A percentile compares a stretch with the other conserved stretches of the same genome.
Conservation (phyloP, 2,888 invertebrate genomes). For the Neoitamus cyanurus region DNA sequence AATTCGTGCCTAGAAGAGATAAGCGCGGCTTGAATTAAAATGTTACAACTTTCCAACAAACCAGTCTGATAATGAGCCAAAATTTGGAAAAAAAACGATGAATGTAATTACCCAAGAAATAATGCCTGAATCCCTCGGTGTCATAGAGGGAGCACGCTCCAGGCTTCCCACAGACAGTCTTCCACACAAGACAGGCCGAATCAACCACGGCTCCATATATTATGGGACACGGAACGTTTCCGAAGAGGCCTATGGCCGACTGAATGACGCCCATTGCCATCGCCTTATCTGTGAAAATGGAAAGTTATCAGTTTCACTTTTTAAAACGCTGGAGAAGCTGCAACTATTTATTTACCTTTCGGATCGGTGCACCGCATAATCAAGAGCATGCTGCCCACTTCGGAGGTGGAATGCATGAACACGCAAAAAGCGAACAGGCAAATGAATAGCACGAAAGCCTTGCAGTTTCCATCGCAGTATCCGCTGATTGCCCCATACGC, state of each 20-base stretch:
- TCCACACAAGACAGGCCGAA: slow-evolving; percentile 90
- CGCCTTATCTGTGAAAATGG: slow-evolving; percentile 76
- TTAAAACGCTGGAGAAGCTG: neutral
- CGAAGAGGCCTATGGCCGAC: slow-evolving; percentile 92
- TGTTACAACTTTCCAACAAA: neutral
- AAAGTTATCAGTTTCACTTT: slow-evolving; percentile 8
- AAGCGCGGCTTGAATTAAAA: neutral
- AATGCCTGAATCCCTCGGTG: slow-evolving; percentile 82
- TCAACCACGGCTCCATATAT: slow-evolving; percentile 93
- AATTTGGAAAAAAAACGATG: neutral
- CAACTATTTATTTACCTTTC: slow-evolving; percentile 66
- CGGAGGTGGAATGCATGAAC: slow-evolving; percentile 92
- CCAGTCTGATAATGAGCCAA: neutral
- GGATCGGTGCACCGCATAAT: slow-evolving; percentile 92
- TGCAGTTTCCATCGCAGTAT: slow-evolving; percentile 83
- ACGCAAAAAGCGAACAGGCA: slow-evolving; percentile 87
- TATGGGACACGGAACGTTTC: slow-evolving; percentile 95
- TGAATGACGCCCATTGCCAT: slow-evolving; percentile 95
- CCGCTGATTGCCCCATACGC: slow-evolving; percentile 75
- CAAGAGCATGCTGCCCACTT: slow-evolving; percentile 90
- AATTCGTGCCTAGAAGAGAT: neutral
- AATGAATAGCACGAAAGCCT: slow-evolving; percentile 83
- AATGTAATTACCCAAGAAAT: slow-evolving; percentile 79
- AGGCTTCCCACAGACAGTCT: slow-evolving; percentile 80
- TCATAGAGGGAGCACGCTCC: slow-evolving; percentile 93